Base-by-base conservation (phyloP, 2,797 vertebrate genomes). In the Acropternis orthonyx region DNA sequence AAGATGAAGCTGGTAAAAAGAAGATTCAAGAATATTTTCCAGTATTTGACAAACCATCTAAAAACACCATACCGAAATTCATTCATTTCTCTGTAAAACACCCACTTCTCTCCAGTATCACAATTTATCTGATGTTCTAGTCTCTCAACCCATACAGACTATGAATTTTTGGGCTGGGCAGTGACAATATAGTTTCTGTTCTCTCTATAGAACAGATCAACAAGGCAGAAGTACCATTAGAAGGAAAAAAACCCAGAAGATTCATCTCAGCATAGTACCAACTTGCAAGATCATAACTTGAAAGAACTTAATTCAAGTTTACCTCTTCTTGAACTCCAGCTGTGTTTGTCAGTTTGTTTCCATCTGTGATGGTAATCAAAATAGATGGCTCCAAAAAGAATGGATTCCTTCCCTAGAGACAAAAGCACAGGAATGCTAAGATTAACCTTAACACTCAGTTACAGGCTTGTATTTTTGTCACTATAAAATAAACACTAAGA, bases 361-460 rank as follows among this genome's bases (percentile, higher is more conserved):
- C 99, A n/a, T 99, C 99, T 73, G 99, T 99, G 97, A 99, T 99
- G 43, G 99, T 99, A 97, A 99, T 99, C 98, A 99, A 98, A 98
- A 99, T 99, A 94, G 99, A 99, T 36, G 99, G 99, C 96, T 99
- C 99, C 78, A 99, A 98, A 98, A 99, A 99, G 97, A 99, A 99
- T 0, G 99, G 99, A 98, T 99, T 99, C 92, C 99, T 98, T 95
- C 99, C 99, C 99, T 99, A 94, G 61, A 92, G 44, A 95, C 80
- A 96, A 95, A 97, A 89, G 34, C 85, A 96, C 73, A 90, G 92
- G 59, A 88, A 80, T 30, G 32, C 30, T 24, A 65, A 93, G 84
- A 84, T 80, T 72, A 95, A 93, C 61, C 62, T 75, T 32, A 89
- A 77, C 39, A 43, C 43, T 81, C 73, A 82, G 55, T 49, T 41